Conservation (phyloP, 2,888 invertebrate genomes). For the Tetragnatha montana region DNA sequence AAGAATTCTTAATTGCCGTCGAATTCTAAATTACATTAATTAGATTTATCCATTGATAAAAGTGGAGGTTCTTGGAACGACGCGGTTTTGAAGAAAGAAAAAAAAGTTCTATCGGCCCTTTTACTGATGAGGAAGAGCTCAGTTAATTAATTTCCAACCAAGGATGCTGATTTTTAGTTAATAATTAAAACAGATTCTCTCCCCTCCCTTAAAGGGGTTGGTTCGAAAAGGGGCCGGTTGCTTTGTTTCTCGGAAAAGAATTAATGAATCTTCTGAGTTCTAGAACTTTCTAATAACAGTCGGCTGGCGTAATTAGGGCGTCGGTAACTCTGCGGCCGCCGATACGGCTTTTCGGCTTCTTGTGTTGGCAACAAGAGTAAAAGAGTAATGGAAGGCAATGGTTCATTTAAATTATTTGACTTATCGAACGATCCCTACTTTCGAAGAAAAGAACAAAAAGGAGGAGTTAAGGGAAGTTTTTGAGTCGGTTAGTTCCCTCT, state of each 20-base stretch:
- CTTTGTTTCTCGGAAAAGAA: constrained; percentile 25
- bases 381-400: constrained; percentile 23
- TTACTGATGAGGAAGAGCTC: not conserved
- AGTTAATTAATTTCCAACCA: constrained; percentile 55
- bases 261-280: constrained; percentile 47
- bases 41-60: constrained; percentile 26
- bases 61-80: not conserved
- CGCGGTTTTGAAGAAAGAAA: not conserved
- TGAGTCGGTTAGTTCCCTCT: not conserved
- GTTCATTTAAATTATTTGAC: constrained; percentile 29
- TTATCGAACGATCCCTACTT: not conserved
- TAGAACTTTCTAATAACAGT: constrained; percentile 46
- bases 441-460: not conserved
- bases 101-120: not conserved
- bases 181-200: constrained; percentile 36
- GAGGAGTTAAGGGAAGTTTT: not conserved
- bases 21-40: constrained; percentile 36
- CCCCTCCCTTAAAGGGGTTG: not conserved
- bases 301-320: constrained; percentile 28
- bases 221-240: not conserved
- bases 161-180: constrained; percentile 54
- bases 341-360: not conserved
- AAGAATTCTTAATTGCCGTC: constrained; percentile 41
- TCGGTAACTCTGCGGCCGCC: constrained; percentile 7
- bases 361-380: not conserved